phyloP scores from a whole-genome alignment of 2,113 vertebrate genomes.

The Malurus cyaneus region DNA sequence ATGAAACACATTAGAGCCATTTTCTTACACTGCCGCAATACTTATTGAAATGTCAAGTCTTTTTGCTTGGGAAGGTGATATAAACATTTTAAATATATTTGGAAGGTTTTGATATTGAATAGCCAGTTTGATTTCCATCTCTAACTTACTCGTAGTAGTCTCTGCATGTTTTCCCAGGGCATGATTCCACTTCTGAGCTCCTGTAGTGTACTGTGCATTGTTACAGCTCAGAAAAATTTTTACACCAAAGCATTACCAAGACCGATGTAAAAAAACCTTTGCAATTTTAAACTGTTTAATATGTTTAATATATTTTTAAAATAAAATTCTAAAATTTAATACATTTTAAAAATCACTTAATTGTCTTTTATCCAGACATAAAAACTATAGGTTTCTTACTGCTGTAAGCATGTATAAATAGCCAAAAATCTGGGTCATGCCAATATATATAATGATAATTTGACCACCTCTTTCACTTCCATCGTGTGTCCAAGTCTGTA shows the following conservation, averaged over 20 bases:
- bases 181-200: background rate
- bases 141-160: background rate
- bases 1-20: background rate
- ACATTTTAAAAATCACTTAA: background rate
- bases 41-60: background rate
- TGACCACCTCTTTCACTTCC: background rate
- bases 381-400: background rate
- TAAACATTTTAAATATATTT: background rate
- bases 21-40: background rate
- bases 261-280: background rate
- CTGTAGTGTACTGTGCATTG: background rate
- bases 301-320: background rate
- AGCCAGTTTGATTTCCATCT: background rate
- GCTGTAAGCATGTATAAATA: constrained; percentile 11
- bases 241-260: background rate
- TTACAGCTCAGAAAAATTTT: background rate
- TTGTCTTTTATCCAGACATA: background rate
- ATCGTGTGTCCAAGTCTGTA: background rate
- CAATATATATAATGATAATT: background rate
- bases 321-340: background rate
- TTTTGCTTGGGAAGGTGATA: background rate
- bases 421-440: background rate
- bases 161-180: background rate
- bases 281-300: background rate
- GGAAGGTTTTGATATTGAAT: background rate